Base-by-base conservation (phyloP, 2,797 vertebrate genomes). In the Margarornis squamiger region DNA sequence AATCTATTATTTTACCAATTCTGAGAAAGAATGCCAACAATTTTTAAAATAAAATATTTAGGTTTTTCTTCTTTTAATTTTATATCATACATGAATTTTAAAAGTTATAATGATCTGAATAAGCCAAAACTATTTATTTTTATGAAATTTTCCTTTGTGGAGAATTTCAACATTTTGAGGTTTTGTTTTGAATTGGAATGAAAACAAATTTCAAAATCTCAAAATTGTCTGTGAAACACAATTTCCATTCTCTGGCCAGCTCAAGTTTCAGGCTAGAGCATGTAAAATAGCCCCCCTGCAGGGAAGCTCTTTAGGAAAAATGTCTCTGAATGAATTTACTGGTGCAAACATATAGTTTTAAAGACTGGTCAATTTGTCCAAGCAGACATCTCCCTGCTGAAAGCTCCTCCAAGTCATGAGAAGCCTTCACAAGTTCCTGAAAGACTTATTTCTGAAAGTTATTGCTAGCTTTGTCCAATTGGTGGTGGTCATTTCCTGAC, bases 121-220 rank as follows among this genome's bases (percentile, higher is more conserved):
- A 83, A 94, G 46, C 39, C 75, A 18, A 78, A 96, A 90, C 46
- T 66, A 91, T 92, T 94, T 95, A 88, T 95, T 96, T 97, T 92
- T 89, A 73, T 95, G 85, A 91, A 96, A 87, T 95, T 95, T 95
- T 95, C 83, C 90, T 96, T 93, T 96, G 96, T 90, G 88, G 91
- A 92, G 66, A 96, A 97, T 96, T 97, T 95, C 96, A 96, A 96
- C 93, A 97, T 97, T 92, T 96, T 94, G 95, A 93, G 93, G 94
- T 95, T 93, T 94, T 96, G 94, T 95, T 97, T 88, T 85, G 90
- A 95, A 95, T 82, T 93, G 93, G 94, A 96, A 96, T 86, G 90
- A 97, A 97, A 96, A 95, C 83, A 95, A 97, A 96, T 96, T 96
- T 96, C 96, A 96, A 97, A 97, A 97, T 96, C 92, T 96, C 88